Evolutionary conservation across 2,888 invertebrate species (phyloP).

Genomic region (Rhodophaea formosa): DNA sequence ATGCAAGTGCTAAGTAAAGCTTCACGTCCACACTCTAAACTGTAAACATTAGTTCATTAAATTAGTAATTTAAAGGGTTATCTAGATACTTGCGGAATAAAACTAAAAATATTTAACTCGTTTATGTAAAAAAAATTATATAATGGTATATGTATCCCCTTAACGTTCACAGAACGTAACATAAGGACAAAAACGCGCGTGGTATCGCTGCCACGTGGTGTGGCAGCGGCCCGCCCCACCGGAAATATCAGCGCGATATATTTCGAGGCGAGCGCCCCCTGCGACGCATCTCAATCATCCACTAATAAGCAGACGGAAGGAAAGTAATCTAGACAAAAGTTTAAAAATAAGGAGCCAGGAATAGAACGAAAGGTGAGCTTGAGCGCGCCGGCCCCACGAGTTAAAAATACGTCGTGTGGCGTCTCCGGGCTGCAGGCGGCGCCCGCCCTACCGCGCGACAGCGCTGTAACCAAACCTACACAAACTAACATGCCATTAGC

Average conservation of each 20-base stretch:
- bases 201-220: conserved; percentile 50
- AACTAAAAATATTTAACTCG: too few relatives aligned
- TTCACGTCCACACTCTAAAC: too few relatives aligned
- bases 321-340: conserved; percentile 80
- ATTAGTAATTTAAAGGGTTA: too few relatives aligned
- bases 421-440: conserved; percentile 36
- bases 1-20: too few relatives aligned
- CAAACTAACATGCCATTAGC: not conserved
- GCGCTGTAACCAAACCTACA: conserved; percentile 32
- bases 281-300: conserved; percentile 79
- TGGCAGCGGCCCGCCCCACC: conserved; percentile 43
- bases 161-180: conserved; percentile 41
- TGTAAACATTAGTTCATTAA: too few relatives aligned
- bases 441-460: conserved; percentile 32
- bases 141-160: conserved; percentile 20
- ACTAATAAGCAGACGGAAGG: conserved; percentile 79
- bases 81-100: too few relatives aligned
- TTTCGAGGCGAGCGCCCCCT: conserved; percentile 72
- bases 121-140: too few relatives aligned
- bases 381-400: conserved; percentile 69
- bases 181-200: conserved; percentile 45
- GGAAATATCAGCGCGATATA: conserved; percentile 70
- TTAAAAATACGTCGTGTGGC: conserved; percentile 64
- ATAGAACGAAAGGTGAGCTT: conserved; percentile 80
- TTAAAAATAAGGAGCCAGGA: conserved; percentile 72